Evolutionary conservation across 2,113 vertebrate species (phyloP).

Genomic region (Sminthopsis crassicaudata): DNA sequence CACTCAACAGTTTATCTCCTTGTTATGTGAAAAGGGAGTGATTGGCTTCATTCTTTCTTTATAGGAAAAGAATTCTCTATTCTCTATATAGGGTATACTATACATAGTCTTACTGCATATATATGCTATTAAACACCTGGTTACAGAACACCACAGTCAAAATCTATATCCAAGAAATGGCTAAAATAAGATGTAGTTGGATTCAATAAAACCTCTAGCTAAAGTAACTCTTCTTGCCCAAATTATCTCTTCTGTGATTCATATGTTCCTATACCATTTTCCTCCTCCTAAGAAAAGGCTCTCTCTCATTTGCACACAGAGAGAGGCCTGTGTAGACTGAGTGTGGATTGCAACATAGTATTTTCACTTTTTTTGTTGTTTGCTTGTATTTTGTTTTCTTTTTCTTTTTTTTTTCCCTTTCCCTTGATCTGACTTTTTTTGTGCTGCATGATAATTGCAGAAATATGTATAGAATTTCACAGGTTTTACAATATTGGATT

Average conservation of each 20-base stretch:
- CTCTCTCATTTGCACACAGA: too few relatives aligned
- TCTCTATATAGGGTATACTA: background rate
- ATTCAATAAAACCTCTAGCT: background rate
- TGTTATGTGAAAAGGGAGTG: background rate
- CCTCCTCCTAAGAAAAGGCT: background rate
- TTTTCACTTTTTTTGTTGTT: too few relatives aligned
- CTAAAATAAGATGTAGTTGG: background rate
- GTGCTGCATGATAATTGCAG: too few relatives aligned
- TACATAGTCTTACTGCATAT: background rate
- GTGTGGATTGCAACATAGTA: too few relatives aligned
- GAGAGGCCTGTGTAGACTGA: too few relatives aligned
- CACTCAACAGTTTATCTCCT: background rate
- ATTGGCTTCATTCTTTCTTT: background rate
- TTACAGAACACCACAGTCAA: background rate
- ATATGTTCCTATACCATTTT: background rate
- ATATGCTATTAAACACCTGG: background rate
- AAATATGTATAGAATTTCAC: too few relatives aligned
- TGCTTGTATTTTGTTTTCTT: too few relatives aligned
- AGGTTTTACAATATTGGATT: too few relatives aligned
- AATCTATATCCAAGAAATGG: background rate
- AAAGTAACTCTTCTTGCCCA: background rate
- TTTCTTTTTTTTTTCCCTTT: too few relatives aligned
- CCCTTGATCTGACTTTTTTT: too few relatives aligned
- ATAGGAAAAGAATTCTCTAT: background rate
- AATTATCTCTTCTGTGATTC: background rate